Conservation (phyloP, 1,140 invertebrate species). For the Pristionchus pacificus region DNA sequence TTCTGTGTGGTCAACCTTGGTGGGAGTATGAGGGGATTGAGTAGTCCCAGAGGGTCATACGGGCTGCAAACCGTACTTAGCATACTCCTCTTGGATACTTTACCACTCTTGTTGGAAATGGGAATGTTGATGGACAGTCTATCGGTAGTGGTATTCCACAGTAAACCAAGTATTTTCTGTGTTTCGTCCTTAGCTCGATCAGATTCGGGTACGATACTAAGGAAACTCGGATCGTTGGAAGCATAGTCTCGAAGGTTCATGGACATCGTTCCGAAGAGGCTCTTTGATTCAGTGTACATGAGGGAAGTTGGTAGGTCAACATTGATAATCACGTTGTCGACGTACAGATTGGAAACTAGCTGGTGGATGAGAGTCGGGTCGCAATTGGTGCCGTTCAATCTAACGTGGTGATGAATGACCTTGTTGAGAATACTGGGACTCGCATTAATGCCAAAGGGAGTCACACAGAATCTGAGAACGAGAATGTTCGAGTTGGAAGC, state of each 20-base stretch:
- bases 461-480: constrained; percentile 20
- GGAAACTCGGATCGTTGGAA: constrained; percentile 5
- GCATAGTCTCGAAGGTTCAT: constrained; percentile 32
- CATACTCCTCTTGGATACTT: background rate
- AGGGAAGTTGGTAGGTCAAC: background rate
- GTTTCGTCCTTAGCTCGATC: background rate
- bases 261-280: constrained; percentile 3
- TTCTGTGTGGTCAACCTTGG: background rate
- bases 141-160: background rate
- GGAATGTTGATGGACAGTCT: background rate
- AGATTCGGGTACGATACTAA: background rate
- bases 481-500: constrained; percentile 16
- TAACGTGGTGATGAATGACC: constrained; percentile 23
- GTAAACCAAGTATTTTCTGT: background rate
- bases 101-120: background rate
- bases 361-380: background rate
- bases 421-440: constrained; percentile 24
- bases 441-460: constrained; percentile 28
- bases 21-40: background rate
- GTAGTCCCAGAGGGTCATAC: background rate
- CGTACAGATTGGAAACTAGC: constrained; percentile 18
- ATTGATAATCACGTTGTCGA: constrained; percentile 30
- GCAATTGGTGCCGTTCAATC: background rate
- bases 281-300: background rate
- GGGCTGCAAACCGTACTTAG: background rate